Evolutionary conservation across 2,797 vertebrate species (phyloP).

Genomic region (Clarias platycephalus): DNA sequence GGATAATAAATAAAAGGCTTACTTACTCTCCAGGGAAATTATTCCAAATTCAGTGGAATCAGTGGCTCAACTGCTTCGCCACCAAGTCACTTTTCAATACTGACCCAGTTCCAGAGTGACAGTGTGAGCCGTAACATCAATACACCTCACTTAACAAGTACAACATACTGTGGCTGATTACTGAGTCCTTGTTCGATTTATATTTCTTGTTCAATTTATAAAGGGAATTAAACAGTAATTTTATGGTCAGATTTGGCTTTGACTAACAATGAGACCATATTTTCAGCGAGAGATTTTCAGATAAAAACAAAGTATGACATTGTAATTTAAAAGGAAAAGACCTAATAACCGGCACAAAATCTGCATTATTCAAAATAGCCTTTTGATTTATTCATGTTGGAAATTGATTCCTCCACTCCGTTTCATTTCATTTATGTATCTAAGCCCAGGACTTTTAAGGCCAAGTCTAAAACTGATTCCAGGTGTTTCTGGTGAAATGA

Average conservation of each 20-base stretch:
- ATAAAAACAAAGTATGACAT: background rate
- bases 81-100: conserved; percentile 42
- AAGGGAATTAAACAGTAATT: background rate
- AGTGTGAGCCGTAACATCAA: conserved; percentile 10
- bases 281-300: background rate
- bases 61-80: background rate
- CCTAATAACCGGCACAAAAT: background rate
- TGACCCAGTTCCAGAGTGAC: conserved; percentile 66
- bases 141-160: background rate
- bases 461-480: background rate
- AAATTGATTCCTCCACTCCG: background rate
- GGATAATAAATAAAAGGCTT: background rate
- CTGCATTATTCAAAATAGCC: background rate
- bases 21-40: background rate
- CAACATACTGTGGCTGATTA: background rate
- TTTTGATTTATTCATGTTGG: background rate
- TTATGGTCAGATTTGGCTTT: background rate
- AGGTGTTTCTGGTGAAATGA: background rate
- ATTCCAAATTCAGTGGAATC: background rate
- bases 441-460: background rate
- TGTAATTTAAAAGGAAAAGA: background rate
- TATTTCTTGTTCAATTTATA: background rate
- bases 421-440: background rate
- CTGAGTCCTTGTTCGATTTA: background rate
- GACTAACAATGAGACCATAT: background rate